Base-by-base conservation (phyloP, 2,113 vertebrate species). In the Capreolus pygargus region DNA sequence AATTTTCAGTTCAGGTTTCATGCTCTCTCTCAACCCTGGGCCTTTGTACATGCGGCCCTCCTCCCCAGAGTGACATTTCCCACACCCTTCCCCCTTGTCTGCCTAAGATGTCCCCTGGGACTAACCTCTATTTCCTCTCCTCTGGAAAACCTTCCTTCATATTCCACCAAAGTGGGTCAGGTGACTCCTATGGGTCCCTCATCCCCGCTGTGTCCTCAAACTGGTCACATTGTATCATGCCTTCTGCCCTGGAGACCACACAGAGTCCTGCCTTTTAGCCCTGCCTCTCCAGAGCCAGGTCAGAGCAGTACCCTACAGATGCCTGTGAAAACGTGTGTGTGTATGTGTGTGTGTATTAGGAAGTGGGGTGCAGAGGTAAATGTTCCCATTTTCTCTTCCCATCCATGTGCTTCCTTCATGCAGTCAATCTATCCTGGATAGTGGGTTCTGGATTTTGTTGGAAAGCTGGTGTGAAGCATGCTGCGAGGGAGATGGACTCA, bases 401-500 rank as follows among this genome's bases (percentile, higher is more conserved):
- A 19, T 27, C 28, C 64, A 10, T 47, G 30, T 47, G 10, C 21
- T 16, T 64, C 52, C 27, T 28, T 6, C 6, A 36, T 33, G 36
- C 43, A 16, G 6, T 36, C 54, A 11, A 5, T 89, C 28, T 52
- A 7, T 86, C 28, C 57, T 78, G 23, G 52, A 52, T 45, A 15
- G 43, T 5, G 25, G 14, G 27, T 23, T 7, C 7, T 50, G n/a
- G 55, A 55, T 43, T 54, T 47, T 1, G 43, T 12, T 19, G 47
- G 36, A 7, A 13, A 23, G 14, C 9, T 30, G 55, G 21, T 7
- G 5, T 54, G 47, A 21, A 30, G 47, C 7, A 7, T 6, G 15
- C 45, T 0, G 7, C 1, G 1, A 33, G 47, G 43, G 50, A 27
- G 23, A 14, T 0, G 23, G 16, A 97, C 99, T 99, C 97, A 99